Conservation (phyloP, 2,888 invertebrate species). For the Nomada ferruginata region DNA sequence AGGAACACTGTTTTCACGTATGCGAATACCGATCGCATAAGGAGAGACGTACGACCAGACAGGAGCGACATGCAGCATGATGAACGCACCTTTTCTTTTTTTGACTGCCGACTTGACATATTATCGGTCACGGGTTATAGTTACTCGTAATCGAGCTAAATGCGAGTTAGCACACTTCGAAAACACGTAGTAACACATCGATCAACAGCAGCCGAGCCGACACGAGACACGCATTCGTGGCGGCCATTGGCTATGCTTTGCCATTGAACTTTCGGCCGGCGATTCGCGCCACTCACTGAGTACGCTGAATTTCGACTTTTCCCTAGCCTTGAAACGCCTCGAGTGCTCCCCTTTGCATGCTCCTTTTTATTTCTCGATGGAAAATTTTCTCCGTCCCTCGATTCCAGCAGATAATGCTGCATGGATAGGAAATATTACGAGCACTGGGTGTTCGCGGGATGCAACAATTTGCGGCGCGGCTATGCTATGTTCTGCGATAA, state of each 20-base stretch:
- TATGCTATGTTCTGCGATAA: conserved; percentile 18
- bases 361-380: not conserved
- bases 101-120: conserved; percentile 78
- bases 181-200: conserved; percentile 56
- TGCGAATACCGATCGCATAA: conserved; percentile 36
- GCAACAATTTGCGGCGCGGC: not conserved
- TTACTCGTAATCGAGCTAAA: conserved; percentile 39
- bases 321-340: conserved; percentile 37
- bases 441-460: not conserved
- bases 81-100: conserved; percentile 81
- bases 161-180: conserved; percentile 34
- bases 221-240: conserved; percentile 70
- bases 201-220: conserved; percentile 70
- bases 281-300: conserved; percentile 53
- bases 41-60: conserved; percentile 35
- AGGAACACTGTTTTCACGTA: conserved; percentile 44
- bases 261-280: conserved; percentile 57
- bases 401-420: not conserved
- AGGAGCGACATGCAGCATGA: conserved; percentile 52
- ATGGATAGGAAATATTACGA: not conserved
- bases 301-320: conserved; percentile 31
- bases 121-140: conserved; percentile 31
- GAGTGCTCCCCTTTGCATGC: not conserved
- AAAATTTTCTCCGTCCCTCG: not conserved
- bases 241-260: conserved; percentile 71